Conservation (phyloP, 2,113 vertebrate genomes). For the Cygnus buccinator region DNA sequence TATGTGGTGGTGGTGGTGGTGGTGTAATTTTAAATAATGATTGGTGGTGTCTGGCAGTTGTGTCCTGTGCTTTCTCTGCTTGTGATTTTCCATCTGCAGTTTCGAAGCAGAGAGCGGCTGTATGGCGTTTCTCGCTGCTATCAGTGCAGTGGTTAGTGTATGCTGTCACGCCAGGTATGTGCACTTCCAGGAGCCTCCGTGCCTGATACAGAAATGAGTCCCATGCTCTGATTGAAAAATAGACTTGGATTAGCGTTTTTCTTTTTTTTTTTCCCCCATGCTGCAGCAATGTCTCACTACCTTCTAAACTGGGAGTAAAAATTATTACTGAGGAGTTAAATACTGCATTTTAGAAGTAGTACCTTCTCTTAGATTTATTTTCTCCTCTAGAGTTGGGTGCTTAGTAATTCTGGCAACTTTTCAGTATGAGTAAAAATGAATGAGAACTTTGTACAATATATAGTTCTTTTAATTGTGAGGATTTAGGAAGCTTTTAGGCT, state of each 20-base stretch:
- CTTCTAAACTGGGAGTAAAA: background rate
- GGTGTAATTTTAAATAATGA: background rate
- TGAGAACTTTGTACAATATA: background rate
- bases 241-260: background rate
- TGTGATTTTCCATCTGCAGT: background rate
- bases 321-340: background rate
- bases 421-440: background rate
- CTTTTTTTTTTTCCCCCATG: too few species aligned
- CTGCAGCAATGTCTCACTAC: background rate
- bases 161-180: rapidly evolving
- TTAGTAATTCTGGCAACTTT: background rate
- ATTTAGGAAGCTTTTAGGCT: background rate
- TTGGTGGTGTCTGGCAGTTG: background rate
- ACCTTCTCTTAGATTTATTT: background rate
- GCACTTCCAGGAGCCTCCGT: background rate
- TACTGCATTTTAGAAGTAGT: background rate
- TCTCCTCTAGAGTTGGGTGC: background rate
- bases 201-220: background rate
- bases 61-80: rapidly evolving
- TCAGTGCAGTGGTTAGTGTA: rapidly evolving
- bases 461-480: background rate
- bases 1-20: background rate
- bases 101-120: background rate
- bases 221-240: background rate
- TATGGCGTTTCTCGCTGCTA: background rate